A percentile compares a stretch with the other conserved stretches of the same genome.
phyloP scores from a whole-genome alignment of 1,140 invertebrate species.

The Solenopsis fugax region DNA sequence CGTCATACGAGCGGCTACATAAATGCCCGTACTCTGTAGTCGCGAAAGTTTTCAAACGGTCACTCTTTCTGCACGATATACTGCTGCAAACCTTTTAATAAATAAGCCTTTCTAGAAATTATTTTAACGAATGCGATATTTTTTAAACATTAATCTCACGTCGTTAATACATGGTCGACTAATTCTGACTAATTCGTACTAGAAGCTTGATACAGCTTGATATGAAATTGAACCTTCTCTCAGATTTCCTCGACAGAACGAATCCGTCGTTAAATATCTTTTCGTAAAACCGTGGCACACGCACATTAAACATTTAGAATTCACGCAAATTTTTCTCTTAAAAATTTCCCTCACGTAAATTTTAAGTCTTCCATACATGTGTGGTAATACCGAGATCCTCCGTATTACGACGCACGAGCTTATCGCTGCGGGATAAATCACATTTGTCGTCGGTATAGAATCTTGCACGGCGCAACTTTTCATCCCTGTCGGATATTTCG shows the following conservation, averaged over 20 bases:
- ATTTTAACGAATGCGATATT: not conserved
- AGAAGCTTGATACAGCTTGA: not conserved
- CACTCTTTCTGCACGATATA: not conserved
- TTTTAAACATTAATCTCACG: not conserved
- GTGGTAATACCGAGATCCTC: slow-evolving; percentile 7
- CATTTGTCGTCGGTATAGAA: slow-evolving; percentile 36
- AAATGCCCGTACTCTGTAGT: slow-evolving; percentile 28
- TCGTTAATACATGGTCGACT: not conserved
- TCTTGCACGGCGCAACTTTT: slow-evolving; percentile 61
- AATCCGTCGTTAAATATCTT: not conserved
- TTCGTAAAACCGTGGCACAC: not conserved
- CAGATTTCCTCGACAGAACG: not conserved
- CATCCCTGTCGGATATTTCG: slow-evolving; percentile 46
- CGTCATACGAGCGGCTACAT: slow-evolving; percentile 37
- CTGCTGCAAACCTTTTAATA: not conserved
- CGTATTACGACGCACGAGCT: slow-evolving; percentile 48
- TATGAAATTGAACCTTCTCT: not conserved
- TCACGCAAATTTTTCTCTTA: slow-evolving; percentile 1
- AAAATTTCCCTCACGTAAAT: slow-evolving; percentile 1
- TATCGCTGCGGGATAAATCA: slow-evolving; percentile 56
- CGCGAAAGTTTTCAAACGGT: slow-evolving; percentile 45
- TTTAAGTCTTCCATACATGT: not conserved
- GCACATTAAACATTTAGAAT: not conserved
- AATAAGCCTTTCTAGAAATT: not conserved
- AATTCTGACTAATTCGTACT: not conserved